Evolutionary conservation across 2,797 vertebrate species (phyloP), one percentile per base, ranked within the genome.

Genomic region (Sphaeramia orbicularis): DNA sequence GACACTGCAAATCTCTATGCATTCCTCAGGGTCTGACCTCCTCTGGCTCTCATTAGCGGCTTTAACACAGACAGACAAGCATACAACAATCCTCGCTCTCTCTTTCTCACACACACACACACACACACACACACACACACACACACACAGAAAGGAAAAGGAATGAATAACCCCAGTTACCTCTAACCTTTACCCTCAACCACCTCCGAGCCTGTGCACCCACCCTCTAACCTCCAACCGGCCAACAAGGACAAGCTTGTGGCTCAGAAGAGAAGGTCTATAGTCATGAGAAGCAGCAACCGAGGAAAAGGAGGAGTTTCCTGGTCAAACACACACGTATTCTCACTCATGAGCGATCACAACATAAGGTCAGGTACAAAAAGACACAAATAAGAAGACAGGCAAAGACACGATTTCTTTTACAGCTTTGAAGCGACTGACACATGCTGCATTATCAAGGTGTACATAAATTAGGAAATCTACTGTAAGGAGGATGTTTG

Each of bases 101-200:
- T 24, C 37, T 12, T 14, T 27, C 24, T 27, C 24, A 27, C 44
- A 21, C 42, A 49, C 49, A 71, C 44, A 49, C 53, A 71, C 48
- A 53, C 16, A 71, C 6, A 3, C 44, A 21, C 42, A 49, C 49
- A 71, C 44, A 49, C 44, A 18, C 42, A 49, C 49, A 66, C 44
- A 49, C 53, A 71, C 48, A 53, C 16, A 71, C 6, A 3, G 2
- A 19, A 37, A 6, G 36, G 10, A 65, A 72, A 1, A 47, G 18
- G 56, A 65, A 85, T 77, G 81, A 84, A 86, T 71, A 81, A 76
- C 49, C 66, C 63, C 48, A 13, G 41, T 80, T 85, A 85, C 80
- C 75, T 64, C 67, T 78, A 58, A 88, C 87, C 86, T 88, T 88
- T 86, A 71, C 48, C 83, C 83, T 37, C 40, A 71, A 47, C 61